These are phyloP conservation scores for Vireo griseus DNA, from an alignment of 2,797 vertebrate genomes.

Conservation along the genomic window DNA sequence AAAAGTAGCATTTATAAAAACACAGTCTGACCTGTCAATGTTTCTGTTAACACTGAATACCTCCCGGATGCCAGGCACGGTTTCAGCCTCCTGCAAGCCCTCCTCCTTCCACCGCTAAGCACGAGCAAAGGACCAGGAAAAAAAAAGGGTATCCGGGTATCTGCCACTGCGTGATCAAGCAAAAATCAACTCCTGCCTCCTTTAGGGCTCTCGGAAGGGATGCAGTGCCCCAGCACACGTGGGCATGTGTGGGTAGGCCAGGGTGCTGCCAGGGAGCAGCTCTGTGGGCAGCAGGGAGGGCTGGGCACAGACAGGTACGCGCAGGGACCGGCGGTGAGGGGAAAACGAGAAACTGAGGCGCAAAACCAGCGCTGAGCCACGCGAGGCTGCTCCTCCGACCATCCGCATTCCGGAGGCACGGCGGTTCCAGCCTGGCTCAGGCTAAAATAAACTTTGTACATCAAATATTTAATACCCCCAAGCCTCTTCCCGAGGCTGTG, in stretches of 20 bases:
- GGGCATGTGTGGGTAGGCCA: not conserved
- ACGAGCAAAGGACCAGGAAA: not conserved
- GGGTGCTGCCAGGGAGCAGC: not conserved
- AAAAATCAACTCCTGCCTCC: not conserved
- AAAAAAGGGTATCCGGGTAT: not conserved
- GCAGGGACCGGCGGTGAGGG: rapidly evolving
- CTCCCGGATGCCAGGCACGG: not conserved
- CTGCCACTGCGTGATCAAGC: not conserved
- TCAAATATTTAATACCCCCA: not conserved
- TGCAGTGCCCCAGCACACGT: rapidly evolving
- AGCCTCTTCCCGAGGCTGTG: not conserved
- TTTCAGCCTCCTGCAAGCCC: slow-evolving; percentile 15
- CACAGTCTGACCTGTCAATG: slow-evolving; percentile 45
- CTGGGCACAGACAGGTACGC: rapidly evolving
- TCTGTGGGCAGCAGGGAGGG: not conserved
- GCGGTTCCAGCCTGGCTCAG: not conserved
- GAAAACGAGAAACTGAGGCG: rapidly evolving
- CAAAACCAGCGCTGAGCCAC: not conserved
- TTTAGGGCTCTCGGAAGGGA: not conserved
- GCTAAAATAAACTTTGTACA: slow-evolving; percentile 27
- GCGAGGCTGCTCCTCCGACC: not conserved
- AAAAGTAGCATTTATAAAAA: slow-evolving; percentile 49
- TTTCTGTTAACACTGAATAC: slow-evolving; percentile 62
- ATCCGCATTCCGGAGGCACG: not conserved
- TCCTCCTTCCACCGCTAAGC: not conserved